Evolutionary conservation across 2,888 invertebrate genomes (phyloP).

Genomic region (Syrista parreyssii): DNA sequence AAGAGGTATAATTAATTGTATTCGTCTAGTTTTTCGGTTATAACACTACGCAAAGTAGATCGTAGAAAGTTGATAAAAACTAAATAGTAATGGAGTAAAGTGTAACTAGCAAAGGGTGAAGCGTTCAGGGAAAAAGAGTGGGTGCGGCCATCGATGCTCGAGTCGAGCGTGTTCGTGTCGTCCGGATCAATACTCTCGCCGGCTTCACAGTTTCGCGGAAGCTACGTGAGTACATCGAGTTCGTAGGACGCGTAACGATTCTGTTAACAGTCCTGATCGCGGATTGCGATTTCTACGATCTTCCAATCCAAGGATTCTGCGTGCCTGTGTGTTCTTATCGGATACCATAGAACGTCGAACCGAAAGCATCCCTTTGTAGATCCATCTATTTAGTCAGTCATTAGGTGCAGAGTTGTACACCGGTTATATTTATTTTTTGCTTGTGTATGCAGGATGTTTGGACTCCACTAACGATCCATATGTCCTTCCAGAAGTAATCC

Average conservation of each 20-base stretch:
- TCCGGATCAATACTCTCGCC: slow-evolving; percentile 11
- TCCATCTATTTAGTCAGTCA: not conserved
- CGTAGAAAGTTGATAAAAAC: not conserved
- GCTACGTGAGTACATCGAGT: not conserved
- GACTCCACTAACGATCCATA: not conserved
- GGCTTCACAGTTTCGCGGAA: not conserved
- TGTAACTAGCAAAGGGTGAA: not conserved
- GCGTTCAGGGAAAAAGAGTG: not conserved
- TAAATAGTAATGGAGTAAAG: not conserved
- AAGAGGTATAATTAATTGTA: not conserved
- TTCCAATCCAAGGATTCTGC: not conserved
- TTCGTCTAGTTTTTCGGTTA: not conserved
- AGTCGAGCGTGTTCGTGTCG: slow-evolving; percentile 8
- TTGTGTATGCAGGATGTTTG: not conserved
- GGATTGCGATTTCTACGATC: not conserved
- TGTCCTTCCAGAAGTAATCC: not conserved
- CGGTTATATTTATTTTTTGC: not conserved
- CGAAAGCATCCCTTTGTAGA: not conserved
- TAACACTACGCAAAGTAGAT: not conserved
- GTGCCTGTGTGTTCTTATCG: not conserved
- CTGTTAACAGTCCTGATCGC: not conserved
- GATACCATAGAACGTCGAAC: not conserved
- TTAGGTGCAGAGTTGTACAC: not conserved
- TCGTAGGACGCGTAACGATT: not conserved
- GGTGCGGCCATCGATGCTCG: slow-evolving; percentile 12